Evolutionary conservation across 1,140 invertebrate species (phyloP).

Genomic region (Tyrophagus putrescentiae): DNA sequence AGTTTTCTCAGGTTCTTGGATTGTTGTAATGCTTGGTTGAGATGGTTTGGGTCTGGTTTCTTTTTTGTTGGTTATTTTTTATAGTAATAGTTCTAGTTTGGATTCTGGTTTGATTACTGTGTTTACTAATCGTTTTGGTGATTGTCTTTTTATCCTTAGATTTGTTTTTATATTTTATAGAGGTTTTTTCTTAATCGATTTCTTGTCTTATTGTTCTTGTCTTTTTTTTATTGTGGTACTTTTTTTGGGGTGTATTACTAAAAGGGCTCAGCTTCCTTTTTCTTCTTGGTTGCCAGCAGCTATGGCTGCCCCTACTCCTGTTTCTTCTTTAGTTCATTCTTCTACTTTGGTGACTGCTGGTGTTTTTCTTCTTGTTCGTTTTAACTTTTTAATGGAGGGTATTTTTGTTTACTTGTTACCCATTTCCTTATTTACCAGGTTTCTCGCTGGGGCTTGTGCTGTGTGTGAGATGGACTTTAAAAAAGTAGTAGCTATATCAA

Average conservation of each 20-base stretch:
- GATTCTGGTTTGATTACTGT: conserved; percentile 46
- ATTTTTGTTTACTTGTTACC: not conserved
- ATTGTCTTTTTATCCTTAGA: conserved; percentile 34
- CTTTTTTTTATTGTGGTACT: conserved; percentile 38
- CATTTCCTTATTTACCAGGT: not conserved
- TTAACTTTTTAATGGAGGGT: not conserved
- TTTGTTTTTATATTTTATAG: conserved; percentile 36
- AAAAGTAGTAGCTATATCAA: conserved; percentile 51
- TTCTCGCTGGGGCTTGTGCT: not conserved
- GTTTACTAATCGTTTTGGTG: conserved; percentile 43
- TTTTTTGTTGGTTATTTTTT: conserved; percentile 50
- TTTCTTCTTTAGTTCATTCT: conserved; percentile 55
- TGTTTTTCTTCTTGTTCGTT: conserved; percentile 50
- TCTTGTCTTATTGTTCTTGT: conserved; percentile 30
- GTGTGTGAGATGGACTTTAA: not conserved
- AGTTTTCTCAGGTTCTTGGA: conserved; percentile 49
- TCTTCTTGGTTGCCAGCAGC: conserved; percentile 49
- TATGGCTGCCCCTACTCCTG: conserved; percentile 50
- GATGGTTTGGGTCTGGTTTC: conserved; percentile 50
- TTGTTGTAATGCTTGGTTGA: conserved; percentile 50
- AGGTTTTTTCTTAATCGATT: not conserved
- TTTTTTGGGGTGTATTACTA: conserved; percentile 44
- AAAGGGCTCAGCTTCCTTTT: conserved; percentile 57
- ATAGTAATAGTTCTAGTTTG: conserved; percentile 43
- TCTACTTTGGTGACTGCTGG: conserved; percentile 55